Conservation (phyloP, 2,888 invertebrate genomes). For the Nipponacmea schrenckii region DNA sequence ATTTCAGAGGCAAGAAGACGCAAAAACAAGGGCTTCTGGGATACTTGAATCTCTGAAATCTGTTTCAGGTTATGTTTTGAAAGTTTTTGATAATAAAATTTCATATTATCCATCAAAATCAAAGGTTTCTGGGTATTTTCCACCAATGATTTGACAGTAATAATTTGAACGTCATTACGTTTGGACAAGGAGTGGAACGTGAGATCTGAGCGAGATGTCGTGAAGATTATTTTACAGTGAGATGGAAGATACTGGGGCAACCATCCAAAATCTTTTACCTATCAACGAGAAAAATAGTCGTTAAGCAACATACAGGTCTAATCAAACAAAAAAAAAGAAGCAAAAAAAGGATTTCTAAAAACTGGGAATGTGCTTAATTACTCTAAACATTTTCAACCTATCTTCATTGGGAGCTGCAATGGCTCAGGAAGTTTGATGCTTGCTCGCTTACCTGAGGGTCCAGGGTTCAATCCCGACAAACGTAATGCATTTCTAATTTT, state of each 20-base stretch:
- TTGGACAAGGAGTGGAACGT: constrained; percentile 45
- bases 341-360: too few species aligned
- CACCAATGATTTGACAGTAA: constrained; percentile 41
- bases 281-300: constrained; percentile 16
- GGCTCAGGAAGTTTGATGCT: too few species aligned
- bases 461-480: too few species aligned
- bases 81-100: constrained; percentile 34
- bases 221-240: constrained; percentile 57
- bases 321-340: background rate
- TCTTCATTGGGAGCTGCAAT: too few species aligned
- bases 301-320: too few species aligned
- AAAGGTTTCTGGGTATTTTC: constrained; percentile 33
- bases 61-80: constrained; percentile 12
- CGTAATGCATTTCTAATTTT: too few species aligned
- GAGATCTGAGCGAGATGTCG: constrained; percentile 56
- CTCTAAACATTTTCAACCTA: too few species aligned
- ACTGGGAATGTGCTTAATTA: too few species aligned
- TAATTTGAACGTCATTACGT: constrained; percentile 47
- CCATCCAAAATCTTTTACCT: constrained; percentile 64
- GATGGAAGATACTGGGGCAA: constrained; percentile 58
- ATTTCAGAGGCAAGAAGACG: constrained; percentile 54
- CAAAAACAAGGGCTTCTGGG: constrained; percentile 52
- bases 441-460: too few species aligned
- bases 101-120: constrained; percentile 46
- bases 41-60: constrained; percentile 42